phyloP scores from a whole-genome alignment of 1,140 invertebrate species.

The Hirudo medicinalis region DNA sequence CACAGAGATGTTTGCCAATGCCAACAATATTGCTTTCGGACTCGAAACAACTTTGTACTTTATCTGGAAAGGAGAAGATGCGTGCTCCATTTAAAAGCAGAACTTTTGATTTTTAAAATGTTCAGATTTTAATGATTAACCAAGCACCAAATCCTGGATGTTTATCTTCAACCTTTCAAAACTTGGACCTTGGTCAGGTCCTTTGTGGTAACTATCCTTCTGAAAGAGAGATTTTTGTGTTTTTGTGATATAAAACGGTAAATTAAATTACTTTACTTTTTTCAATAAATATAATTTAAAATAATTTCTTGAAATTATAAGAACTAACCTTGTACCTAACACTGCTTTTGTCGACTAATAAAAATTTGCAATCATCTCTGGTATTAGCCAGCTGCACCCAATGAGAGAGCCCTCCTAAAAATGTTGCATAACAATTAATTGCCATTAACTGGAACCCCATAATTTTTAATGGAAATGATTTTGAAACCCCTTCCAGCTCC shows the following conservation, averaged over 20 bases:
- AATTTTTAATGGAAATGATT: not conserved
- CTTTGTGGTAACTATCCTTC: slow-evolving; percentile 30
- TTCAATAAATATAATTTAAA: not conserved
- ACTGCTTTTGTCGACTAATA: slow-evolving; percentile 62
- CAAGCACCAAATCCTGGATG: slow-evolving; percentile 47
- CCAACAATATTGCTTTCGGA: slow-evolving; percentile 43
- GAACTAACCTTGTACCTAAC: slow-evolving; percentile 55
- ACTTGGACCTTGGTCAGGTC: slow-evolving; percentile 27
- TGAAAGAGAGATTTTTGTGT: slow-evolving; percentile 21
- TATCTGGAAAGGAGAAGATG: not conserved
- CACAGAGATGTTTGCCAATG: slow-evolving; percentile 72
- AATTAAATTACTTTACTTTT: slow-evolving; percentile 11
- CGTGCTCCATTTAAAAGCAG: not conserved
- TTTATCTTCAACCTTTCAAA: slow-evolving; percentile 42
- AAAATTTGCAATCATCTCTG: slow-evolving; percentile 45
- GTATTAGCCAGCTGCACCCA: slow-evolving; percentile 53
- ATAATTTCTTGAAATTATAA: not conserved
- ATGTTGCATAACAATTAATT: not conserved
- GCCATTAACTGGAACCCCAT: not conserved
- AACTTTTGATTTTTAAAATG: not conserved
- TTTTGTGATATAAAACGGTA: not conserved
- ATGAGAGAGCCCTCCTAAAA: slow-evolving; percentile 56
- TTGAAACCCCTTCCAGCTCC: slow-evolving; percentile 66
- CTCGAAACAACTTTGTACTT: not conserved
- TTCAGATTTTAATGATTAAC: slow-evolving; percentile 25